Percentiles rank a stretch among this genome's conserved stretches.
phyloP scores from a whole-genome alignment of 2,113 vertebrate species.

The Alligator sinensis region DNA sequence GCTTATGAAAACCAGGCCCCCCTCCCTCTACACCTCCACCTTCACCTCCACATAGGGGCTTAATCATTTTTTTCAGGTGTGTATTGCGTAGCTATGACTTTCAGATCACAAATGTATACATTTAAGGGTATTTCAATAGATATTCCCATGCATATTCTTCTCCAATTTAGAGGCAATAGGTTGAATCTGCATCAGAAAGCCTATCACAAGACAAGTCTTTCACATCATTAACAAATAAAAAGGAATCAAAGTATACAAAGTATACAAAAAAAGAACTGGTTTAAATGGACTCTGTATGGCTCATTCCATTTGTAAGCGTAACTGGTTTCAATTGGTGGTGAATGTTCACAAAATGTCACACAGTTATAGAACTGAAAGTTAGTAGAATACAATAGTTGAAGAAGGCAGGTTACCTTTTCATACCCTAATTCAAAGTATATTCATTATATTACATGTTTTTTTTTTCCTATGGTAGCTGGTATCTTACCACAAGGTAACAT shows the following conservation, averaged over 20 bases:
- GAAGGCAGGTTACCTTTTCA: not conserved
- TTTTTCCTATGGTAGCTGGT: too few relatives aligned
- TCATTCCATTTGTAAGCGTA: not conserved
- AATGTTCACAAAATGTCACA: not conserved
- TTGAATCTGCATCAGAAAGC: not conserved
- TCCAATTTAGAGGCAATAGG: not conserved
- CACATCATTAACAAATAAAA: not conserved
- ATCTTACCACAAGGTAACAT: too few relatives aligned
- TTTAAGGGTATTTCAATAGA: not conserved
- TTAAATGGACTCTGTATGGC: not conserved
- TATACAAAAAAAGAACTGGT: not conserved
- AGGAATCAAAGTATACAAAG: not conserved
- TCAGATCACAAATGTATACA: slow-evolving; percentile 6
- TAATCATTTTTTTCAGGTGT: slow-evolving; percentile 6
- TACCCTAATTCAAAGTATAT: too few relatives aligned
- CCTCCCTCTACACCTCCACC: not conserved
- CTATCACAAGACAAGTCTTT: not conserved
- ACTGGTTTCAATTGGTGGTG: not conserved
- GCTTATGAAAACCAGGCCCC: not conserved
- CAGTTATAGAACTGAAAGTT: not conserved
- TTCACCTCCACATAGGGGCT: not conserved
- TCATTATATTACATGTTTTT: too few relatives aligned
- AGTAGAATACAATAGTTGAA: not conserved
- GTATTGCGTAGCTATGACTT: not conserved
- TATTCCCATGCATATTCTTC: not conserved